phyloP scores from a whole-genome alignment of 1,140 invertebrate genomes.

The Luehdorfia chinensis region DNA sequence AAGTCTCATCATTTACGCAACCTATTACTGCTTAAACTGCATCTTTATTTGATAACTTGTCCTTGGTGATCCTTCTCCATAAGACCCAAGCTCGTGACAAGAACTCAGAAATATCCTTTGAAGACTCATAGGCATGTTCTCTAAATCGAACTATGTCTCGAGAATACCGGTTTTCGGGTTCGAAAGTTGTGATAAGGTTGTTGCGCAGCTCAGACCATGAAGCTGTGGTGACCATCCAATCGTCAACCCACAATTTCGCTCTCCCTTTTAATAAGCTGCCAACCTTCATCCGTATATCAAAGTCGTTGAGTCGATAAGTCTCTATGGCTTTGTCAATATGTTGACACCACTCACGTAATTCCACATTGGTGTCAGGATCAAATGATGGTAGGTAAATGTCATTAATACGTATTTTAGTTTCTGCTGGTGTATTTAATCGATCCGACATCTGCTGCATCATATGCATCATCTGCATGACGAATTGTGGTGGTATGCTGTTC shows the following conservation, averaged over 20 bases:
- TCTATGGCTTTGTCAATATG: constrained; percentile 5
- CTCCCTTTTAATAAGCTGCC: too few species aligned
- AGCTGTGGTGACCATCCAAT: constrained; percentile 21
- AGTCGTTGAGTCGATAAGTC: constrained; percentile 16
- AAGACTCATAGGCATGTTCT: constrained; percentile 29
- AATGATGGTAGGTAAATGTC: constrained; percentile 34
- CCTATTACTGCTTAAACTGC: too few species aligned
- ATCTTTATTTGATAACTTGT: constrained; percentile 4
- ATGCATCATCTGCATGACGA: constrained; percentile 29
- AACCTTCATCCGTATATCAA: constrained; percentile 21
- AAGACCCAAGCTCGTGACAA: too few species aligned
- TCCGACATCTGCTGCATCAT: constrained; percentile 30
- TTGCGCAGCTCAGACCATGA: constrained; percentile 23
- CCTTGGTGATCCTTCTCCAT: constrained; percentile 19
- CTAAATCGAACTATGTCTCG: constrained; percentile 28
- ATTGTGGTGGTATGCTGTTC: constrained; percentile 12
- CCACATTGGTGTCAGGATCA: constrained; percentile 28
- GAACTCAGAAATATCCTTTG: constrained; percentile 26
- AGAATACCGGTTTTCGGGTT: constrained; percentile 31
- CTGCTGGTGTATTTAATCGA: constrained; percentile 7
- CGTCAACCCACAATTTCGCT: constrained; percentile 20
- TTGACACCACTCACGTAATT: constrained; percentile 27
- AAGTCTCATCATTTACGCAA: constrained; percentile 25
- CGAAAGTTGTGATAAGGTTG: constrained; percentile 25
- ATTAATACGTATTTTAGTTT: constrained; percentile 24